Base-by-base conservation (phyloP, 2,113 vertebrate species). In the Coptodon rendalli region DNA sequence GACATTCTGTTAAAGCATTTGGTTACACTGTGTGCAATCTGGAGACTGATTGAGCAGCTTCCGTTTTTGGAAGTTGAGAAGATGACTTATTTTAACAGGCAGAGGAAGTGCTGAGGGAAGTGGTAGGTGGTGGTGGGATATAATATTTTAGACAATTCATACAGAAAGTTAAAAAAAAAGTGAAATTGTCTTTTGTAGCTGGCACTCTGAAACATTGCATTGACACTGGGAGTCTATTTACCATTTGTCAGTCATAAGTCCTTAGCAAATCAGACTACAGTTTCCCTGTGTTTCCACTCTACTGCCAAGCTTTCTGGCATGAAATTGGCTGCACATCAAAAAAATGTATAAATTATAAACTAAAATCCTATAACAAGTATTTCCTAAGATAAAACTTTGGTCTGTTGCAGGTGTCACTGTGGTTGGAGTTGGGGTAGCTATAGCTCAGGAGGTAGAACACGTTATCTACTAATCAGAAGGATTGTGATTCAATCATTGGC, bases 1-100 rank as follows among this genome's bases (percentile, higher is more conserved):
- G 80, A 89, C 80, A 88, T 86, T 86, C 45, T 85, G 34, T 81
- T 66, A 50, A 45, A 53, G 31, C 27, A 5, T 24, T 40, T 87
- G 57, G 80, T 87, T 91, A 48, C 34, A 40, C 68, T 66, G 10
- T 29, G 73, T 79, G 83, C n/a, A 81, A 63, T 80, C 27, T 86
- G 80, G 36, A 59, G 52, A 87, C 45, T 82, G 86, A 91, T 19
- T 40, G 66, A 17, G 71, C 27, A 38, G 56, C 48, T 87, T 81
- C 52, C 45, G 85, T 86, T 73, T 34, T 68, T 86, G 86, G 82
- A 86, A 90, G 87, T 53, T 43, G 80, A 80, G 81, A 59, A 84
- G 68, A 22, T 59, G 82, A 22, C 59, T 86, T 86, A 57, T 87
- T 93, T 88, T 89, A 83, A 91, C 63, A 48, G 14, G 24, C 24